phyloP scores from a whole-genome alignment of 2,797 vertebrate genomes.

The Zenarchopterus dispar region DNA sequence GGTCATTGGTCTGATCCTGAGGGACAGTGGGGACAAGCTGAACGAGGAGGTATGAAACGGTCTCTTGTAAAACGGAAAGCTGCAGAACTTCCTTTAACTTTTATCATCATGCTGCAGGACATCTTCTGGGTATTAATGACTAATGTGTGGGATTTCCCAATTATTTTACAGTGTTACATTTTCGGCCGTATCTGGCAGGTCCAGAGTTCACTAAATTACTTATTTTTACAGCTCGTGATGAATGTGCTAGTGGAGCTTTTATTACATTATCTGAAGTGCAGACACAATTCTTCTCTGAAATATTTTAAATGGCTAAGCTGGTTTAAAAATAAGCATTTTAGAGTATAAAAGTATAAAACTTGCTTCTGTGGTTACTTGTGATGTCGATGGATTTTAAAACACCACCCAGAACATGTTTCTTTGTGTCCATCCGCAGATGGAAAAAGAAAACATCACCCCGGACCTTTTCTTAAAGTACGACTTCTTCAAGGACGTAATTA shows the following conservation, averaged over 20 bases:
- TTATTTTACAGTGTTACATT: neutral
- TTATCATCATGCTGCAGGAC: neutral
- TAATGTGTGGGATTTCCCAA: neutral
- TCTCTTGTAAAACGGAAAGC: neutral
- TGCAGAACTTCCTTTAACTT: neutral
- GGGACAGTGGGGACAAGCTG: slow-evolving; percentile 79
- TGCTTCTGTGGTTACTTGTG: too few relatives aligned
- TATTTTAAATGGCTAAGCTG: too few relatives aligned
- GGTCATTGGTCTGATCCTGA: slow-evolving; percentile 83
- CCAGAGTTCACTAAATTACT: neutral
- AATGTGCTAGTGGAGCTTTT: neutral
- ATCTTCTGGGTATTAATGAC: too few relatives aligned
- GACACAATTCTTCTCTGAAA: too few relatives aligned
- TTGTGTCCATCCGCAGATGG: slow-evolving; percentile 70
- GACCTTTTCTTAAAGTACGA: slow-evolving; percentile 70
- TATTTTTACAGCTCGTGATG: neutral
- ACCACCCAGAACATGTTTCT: neutral
- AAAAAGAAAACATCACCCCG: slow-evolving; percentile 38
- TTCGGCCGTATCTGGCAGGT: neutral
- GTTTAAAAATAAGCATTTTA: too few relatives aligned
- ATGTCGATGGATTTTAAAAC: too few relatives aligned
- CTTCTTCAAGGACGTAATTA: slow-evolving; percentile 74
- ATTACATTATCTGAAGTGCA: too few relatives aligned
- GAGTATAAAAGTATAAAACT: too few relatives aligned
- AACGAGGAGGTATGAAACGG: slow-evolving; percentile 75